Evolutionary conservation across 2,888 invertebrate species (phyloP), one percentile per base, ranked within the genome.

Genomic region (Drosophila percnosoma): DNA sequence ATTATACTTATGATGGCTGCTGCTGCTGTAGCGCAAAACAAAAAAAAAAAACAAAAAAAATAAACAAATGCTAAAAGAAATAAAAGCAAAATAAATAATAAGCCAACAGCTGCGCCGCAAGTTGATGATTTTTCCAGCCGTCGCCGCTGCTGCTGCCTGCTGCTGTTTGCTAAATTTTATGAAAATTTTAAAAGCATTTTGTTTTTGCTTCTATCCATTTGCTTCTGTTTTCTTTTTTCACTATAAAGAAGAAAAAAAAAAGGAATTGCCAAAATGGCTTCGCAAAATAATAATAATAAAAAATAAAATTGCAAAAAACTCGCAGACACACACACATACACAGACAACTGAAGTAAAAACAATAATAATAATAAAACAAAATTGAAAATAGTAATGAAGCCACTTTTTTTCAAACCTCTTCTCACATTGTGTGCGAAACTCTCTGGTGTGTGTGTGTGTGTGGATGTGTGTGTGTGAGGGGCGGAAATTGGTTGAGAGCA

Each of bases 301-400:
- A 80, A 88, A 88, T 73, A 76, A 72, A 90, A 84, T 73, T 74
- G 82, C 75, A 67, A 78, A 48, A 69, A 80, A 73, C 62, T 63
- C 73, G 64, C 72, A 66, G 64, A 62, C 66, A 60, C 29, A 27
- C 45, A 65, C 34, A 24, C 45, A 65, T 29, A 52, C 57, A 70
- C 55, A 55, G 52, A 53, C 29, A 58, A 51, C 40, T 55, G 60
- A 66, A 78, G 21, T 52, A 58, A 53, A 69, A 75, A 63, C 59
- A 59, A 70, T 70, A 78, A 84, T 78, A 82, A 90, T 87, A 85
- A 90, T 83, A 90, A 90, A 90, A 90, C 82, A 90, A 91, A 91
- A 91, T 90, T 90, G 91, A 89, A 90, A 89, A 83, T 91, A 83
- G 90, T 91, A 91, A 90, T 90, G 87, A 90, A 89, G 91, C 89